Evolutionary conservation across 2,113 vertebrate genomes (phyloP), one percentile per base, ranked within the genome.

Genomic region (Coptodon bakossiorum): DNA sequence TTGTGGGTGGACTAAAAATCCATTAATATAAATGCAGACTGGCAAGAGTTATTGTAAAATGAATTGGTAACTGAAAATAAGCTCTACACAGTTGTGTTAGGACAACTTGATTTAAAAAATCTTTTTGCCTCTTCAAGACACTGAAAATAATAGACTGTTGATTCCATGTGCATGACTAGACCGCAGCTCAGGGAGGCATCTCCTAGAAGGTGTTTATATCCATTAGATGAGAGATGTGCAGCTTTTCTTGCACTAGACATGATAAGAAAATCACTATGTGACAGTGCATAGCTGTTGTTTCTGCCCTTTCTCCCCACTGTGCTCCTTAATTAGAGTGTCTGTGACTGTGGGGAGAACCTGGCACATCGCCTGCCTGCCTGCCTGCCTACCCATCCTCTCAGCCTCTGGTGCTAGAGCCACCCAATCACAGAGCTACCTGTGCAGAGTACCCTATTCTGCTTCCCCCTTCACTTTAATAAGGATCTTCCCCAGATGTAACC

Each of bases 271-370:
- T 91, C 90, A 92, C 90, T 93, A 90, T 89, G 92, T 93, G 91
- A 93, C 92, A 93, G 82, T 87, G 88, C 85, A 86, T 81, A 86
- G 89, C 86, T 91, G 92, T 88, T 93, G 92, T 92, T 91, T 82
- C 89, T 83, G 83, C 89, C 82, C 89, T 89, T 88, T 93, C 90
- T 94, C 71, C 91, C 90, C 84, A 93, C 91, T 90, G 89, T 87
- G 94, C 93, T 93, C 91, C 93, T 94, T 95, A 96, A 96, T 96
- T 96, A 96, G 90, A 93, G 92, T 86, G 88, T 91, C 86, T 94
- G 84, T 90, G 84, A 83, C 90, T 94, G 86, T 78, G 90, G 89
- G 92, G 89, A 88, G 87, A 93, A 76, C 88, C 84, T 94, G 94
- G 92, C 92, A 94, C 88, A 84, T 83, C 6, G 71, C 89, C 90